phyloP scores from a whole-genome alignment of 2,113 vertebrate genomes.

The Oryzias melastigma region DNA sequence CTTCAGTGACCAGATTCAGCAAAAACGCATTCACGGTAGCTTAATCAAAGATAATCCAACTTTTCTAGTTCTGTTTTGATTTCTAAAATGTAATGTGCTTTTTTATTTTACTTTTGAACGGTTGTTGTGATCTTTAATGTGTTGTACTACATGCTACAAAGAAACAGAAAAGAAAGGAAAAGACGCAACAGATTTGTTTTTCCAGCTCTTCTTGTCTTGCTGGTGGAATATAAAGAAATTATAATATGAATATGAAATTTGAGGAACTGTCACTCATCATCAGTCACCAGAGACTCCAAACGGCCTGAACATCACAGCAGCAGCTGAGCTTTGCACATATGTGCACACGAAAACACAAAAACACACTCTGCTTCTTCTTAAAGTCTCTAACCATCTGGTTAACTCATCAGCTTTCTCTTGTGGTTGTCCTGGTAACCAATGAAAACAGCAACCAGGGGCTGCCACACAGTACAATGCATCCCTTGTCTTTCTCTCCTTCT shows the following conservation, averaged over 20 bases:
- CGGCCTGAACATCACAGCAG: slow-evolving; percentile 18
- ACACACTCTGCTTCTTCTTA: slow-evolving; percentile 23
- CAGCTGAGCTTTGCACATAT: slow-evolving; percentile 12
- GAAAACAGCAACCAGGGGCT: slow-evolving; percentile 60
- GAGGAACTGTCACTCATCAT: slow-evolving; percentile 35
- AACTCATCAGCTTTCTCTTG: slow-evolving; percentile 64
- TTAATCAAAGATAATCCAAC: too few species aligned
- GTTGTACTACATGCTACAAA: background rate
- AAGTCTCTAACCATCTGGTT: slow-evolving; percentile 69
- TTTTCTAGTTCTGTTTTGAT: background rate
- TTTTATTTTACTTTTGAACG: background rate
- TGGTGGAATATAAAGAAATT: slow-evolving; percentile 31
- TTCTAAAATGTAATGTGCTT: background rate
- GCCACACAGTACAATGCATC: slow-evolving; percentile 65
- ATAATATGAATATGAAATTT: slow-evolving; percentile 35
- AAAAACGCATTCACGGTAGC: too few species aligned
- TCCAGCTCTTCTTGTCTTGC: slow-evolving; percentile 16
- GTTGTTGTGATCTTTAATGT: too few species aligned
- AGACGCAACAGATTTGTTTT: background rate
- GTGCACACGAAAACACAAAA: slow-evolving; percentile 22
- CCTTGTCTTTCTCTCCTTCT: slow-evolving; percentile 58
- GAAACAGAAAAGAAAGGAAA: background rate
- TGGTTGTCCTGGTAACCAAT: slow-evolving; percentile 55
- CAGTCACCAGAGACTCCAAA: slow-evolving; percentile 27
- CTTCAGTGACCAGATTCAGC: too few species aligned